Conservation (phyloP, 2,888 invertebrate genomes). For the Homarus gammarus region DNA sequence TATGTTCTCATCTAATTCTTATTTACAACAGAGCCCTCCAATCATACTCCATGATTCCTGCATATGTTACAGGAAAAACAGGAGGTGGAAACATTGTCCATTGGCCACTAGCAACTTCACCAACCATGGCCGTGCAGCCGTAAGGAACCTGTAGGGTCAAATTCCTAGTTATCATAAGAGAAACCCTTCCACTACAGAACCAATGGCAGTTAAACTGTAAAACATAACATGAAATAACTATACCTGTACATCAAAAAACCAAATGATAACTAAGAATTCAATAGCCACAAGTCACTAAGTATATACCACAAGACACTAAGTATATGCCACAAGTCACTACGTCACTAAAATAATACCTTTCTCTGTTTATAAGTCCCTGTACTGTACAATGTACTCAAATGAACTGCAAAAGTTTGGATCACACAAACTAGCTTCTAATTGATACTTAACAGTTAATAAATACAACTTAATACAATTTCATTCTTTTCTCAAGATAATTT, state of each 20-base stretch:
- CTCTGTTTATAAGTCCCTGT: too few relatives aligned
- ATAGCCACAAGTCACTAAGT: not conserved
- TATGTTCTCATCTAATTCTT: not conserved
- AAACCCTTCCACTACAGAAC: not conserved
- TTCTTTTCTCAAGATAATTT: too few relatives aligned
- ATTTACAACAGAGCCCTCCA: slow-evolving; percentile 59
- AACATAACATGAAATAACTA: not conserved
- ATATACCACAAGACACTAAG: not conserved
- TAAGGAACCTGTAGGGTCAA: slow-evolving; percentile 66
- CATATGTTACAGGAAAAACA: slow-evolving; percentile 57
- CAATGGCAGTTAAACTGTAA: not conserved
- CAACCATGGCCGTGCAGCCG: slow-evolving; percentile 63
- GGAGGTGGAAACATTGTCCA: slow-evolving; percentile 47
- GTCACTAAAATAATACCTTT: too few relatives aligned
- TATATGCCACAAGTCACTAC: not conserved
- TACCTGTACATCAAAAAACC: not conserved
- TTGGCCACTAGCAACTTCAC: slow-evolving; percentile 14
- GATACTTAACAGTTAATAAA: not conserved
- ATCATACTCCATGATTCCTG: slow-evolving; percentile 65
- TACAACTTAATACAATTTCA: not conserved
- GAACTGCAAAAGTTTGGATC: not conserved
- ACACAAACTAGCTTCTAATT: not conserved
- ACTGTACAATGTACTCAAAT: too few relatives aligned
- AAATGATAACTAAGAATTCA: not conserved
- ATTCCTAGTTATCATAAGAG: slow-evolving; percentile 15